These are phyloP conservation scores for Phrynocephalus versicolor DNA, from an alignment of 2,113 vertebrate genomes.

Conservation along the genomic window DNA sequence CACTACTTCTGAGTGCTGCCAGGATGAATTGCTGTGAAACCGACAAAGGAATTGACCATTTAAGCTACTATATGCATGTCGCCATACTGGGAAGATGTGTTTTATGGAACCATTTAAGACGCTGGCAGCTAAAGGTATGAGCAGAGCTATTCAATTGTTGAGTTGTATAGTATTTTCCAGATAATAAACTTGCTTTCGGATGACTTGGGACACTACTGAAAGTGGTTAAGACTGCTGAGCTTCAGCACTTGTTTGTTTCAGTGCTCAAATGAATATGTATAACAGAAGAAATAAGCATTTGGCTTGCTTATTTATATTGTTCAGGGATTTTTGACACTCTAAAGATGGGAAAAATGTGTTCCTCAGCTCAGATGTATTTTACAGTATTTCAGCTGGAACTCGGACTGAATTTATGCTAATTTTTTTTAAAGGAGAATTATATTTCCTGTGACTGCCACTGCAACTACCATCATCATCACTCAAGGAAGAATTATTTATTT, in stretches of 20 bases:
- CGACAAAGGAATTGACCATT: conserved; percentile 27
- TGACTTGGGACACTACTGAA: conserved; percentile 40
- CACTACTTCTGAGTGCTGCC: background rate
- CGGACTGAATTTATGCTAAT: background rate
- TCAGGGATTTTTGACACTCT: conserved; percentile 31
- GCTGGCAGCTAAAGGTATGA: conserved; percentile 36
- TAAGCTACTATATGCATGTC: conserved; percentile 4
- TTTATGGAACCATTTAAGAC: conserved; percentile 48
- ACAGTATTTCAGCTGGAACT: conserved; percentile 5
- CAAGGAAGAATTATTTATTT: conserved; percentile 40
- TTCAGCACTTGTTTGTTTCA: conserved; percentile 36
- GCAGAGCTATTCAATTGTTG: conserved; percentile 23
- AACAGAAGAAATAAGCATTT: conserved; percentile 35
- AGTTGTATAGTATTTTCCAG: conserved; percentile 48
- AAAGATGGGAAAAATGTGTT: conserved; percentile 48
- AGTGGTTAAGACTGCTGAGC: conserved; percentile 13
- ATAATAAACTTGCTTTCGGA: conserved; percentile 45
- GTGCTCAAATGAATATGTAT: conserved; percentile 41
- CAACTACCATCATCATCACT: background rate
- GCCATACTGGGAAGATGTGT: conserved; percentile 32
- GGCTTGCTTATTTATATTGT: conserved; percentile 30
- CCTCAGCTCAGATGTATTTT: conserved; percentile 4
- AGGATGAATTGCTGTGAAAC: conserved; percentile 45
- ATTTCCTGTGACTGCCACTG: no score
- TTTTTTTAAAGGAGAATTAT: conserved; percentile 29